Evolutionary conservation across 2,888 invertebrate species (phyloP), one percentile per base, ranked within the genome.

Genomic region (Aphodius granarius): DNA sequence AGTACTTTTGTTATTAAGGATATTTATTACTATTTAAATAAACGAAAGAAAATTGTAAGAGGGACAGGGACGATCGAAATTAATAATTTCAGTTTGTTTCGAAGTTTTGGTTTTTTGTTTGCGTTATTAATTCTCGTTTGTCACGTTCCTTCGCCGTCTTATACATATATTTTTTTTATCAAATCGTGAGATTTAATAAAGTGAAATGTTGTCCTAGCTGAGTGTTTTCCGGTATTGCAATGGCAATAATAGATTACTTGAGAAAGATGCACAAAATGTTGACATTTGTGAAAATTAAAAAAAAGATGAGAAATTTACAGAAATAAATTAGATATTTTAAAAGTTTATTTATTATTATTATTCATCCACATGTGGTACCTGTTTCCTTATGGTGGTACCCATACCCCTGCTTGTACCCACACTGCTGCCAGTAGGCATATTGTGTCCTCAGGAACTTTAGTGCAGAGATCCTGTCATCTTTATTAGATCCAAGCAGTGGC

Each of bases 1-100:
- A 80, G 75, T 79, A 82, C 81, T 82, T 83, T 83, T 83, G 83
- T 83, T 84, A 75, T 43, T 43, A 43, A 43, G 43, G 13, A 84
- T 84, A 84, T 84, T 82, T 83, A 83, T 83, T 81, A 78, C 80
- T 76, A 81, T 43, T 43, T 43, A 43, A 43, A 13, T 71, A 75
- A 80, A 79, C 78, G 77, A 79, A 79, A 83, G 82, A 82, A 82
- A 83, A 82, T 81, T 81, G 80, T 81, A 81, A 73, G 17, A 21
- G 22, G 17, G 62, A 73, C 63, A 63, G 62, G 21, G 63, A 19
- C 15, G 64, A 73, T 75, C 75, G 71, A 76, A 66, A 73, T 76
- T 73, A 73, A 76, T 76, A 43, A 73, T 66, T 75, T 73, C 66
- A 71, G 72, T 75, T 75, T 13, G 43, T 43, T 43, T 43, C 43